These are phyloP conservation scores for Podabrus alpinus DNA, from an alignment of 2,888 invertebrate species.

Conservation along the genomic window DNA sequence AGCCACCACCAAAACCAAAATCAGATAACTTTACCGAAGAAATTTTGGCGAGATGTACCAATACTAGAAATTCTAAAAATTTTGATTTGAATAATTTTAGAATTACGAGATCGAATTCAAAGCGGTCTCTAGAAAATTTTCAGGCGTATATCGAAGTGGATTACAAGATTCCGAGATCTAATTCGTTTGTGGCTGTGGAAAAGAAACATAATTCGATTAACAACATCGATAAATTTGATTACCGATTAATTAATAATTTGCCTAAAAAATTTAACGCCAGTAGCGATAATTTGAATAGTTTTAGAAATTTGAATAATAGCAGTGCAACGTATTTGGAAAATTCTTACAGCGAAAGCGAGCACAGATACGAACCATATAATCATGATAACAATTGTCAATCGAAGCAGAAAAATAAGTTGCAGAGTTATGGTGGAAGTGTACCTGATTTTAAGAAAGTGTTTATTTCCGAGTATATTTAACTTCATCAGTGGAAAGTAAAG, in stretches of 20 bases:
- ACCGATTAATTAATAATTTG: not conserved
- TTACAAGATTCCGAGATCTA: conserved; percentile 45
- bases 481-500: not conserved
- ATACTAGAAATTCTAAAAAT: conserved; percentile 4
- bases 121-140: conserved; percentile 51
- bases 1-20: not conserved
- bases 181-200: conserved; percentile 48
- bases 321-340: conserved; percentile 26
- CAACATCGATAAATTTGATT: not conserved
- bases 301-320: conserved; percentile 17
- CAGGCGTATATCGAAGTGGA: conserved; percentile 46
- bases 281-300: conserved; percentile 8
- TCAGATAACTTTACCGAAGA: conserved; percentile 8
- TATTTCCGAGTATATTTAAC: conserved; percentile 57
- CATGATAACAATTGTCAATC: conserved; percentile 29
- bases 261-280: not conserved
- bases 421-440: conserved; percentile 56
- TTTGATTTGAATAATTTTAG: conserved; percentile 30
- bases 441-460: conserved; percentile 63
- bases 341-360: conserved; percentile 21
- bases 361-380: conserved; percentile 7
- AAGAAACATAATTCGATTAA: conserved; percentile 34
- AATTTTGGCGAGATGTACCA: conserved; percentile 7
- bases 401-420: conserved; percentile 40
- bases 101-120: conserved; percentile 50